phyloP scores from a whole-genome alignment of 2,888 invertebrate genomes.

The Endotricha flammealis region DNA sequence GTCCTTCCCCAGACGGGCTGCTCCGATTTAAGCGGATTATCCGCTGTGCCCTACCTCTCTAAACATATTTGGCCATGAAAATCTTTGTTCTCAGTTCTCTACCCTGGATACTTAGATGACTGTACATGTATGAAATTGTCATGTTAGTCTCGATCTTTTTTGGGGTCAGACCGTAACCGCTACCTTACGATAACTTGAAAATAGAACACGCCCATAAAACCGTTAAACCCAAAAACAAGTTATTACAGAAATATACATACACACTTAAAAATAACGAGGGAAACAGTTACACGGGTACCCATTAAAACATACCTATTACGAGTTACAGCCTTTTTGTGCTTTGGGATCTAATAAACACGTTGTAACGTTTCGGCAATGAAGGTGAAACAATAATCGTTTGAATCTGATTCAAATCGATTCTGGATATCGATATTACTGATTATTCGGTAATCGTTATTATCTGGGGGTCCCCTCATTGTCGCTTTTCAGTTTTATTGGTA shows the following conservation, averaged over 20 bases:
- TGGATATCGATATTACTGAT: constrained; percentile 20
- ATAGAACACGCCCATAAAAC: too few relatives aligned
- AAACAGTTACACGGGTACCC: constrained; percentile 17
- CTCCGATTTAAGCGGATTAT: too few relatives aligned
- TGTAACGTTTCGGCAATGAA: constrained; percentile 48
- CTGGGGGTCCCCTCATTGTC: neutral
- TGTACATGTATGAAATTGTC: too few relatives aligned
- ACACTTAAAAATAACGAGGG: constrained; percentile 8
- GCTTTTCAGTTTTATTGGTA: too few relatives aligned
- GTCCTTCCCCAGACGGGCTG: too few relatives aligned
- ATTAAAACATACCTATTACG: constrained; percentile 36
- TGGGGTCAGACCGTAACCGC: too few relatives aligned
- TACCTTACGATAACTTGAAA: too few relatives aligned
- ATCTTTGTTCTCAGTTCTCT: too few relatives aligned
- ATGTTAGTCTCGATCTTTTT: too few relatives aligned
- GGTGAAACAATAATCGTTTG: constrained; percentile 56
- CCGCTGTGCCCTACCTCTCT: too few relatives aligned
- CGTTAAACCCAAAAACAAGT: constrained; percentile 4
- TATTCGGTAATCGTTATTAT: constrained; percentile 6
- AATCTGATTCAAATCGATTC: constrained; percentile 47
- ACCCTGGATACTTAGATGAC: too few relatives aligned
- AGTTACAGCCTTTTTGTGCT: constrained; percentile 37
- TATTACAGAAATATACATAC: constrained; percentile 7
- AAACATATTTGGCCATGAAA: too few relatives aligned
- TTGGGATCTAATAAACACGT: constrained; percentile 58